These are phyloP conservation scores for Allacma fusca DNA, from an alignment of 2,888 invertebrate species.

Conservation along the genomic window DNA sequence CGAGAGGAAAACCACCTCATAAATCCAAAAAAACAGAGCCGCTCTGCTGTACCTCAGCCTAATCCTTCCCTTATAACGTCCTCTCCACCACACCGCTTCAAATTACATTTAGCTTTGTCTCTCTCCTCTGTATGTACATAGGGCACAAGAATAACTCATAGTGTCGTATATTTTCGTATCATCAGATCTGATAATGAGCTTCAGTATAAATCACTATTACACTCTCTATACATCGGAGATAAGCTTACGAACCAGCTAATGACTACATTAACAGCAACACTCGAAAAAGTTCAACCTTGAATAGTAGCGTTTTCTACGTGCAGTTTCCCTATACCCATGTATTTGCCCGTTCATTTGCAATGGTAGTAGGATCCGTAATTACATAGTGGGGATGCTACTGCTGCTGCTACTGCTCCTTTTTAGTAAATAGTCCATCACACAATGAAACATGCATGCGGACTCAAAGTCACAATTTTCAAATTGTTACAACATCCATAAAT, in stretches of 20 bases:
- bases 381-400: too few relatives aligned
- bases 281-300: conserved; percentile 18
- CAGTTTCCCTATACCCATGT: not conserved
- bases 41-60: conserved; percentile 6
- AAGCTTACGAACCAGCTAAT: conserved; percentile 26
- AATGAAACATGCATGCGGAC: not conserved
- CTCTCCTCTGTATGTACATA: conserved; percentile 1
- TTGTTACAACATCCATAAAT: conserved; percentile 26
- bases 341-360: too few relatives aligned
- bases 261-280: conserved; percentile 25
- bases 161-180: conserved; percentile 18
- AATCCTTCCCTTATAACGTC: conserved; percentile 1
- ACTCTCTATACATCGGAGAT: conserved; percentile 10
- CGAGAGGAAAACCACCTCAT: conserved; percentile 41
- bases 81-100: conserved; percentile 10
- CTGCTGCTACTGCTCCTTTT: not conserved
- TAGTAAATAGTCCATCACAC: not conserved
- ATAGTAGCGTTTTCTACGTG: not conserved
- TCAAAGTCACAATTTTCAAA: conserved; percentile 1
- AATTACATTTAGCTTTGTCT: conserved; percentile 23
- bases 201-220: conserved; percentile 6
- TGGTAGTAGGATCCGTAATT: too few relatives aligned
- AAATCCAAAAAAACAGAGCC: conserved; percentile 35
- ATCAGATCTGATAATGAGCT: conserved; percentile 24
- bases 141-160: not conserved